Evolutionary conservation across 2,113 vertebrate species (phyloP).

Genomic region (Sorex araneus): DNA sequence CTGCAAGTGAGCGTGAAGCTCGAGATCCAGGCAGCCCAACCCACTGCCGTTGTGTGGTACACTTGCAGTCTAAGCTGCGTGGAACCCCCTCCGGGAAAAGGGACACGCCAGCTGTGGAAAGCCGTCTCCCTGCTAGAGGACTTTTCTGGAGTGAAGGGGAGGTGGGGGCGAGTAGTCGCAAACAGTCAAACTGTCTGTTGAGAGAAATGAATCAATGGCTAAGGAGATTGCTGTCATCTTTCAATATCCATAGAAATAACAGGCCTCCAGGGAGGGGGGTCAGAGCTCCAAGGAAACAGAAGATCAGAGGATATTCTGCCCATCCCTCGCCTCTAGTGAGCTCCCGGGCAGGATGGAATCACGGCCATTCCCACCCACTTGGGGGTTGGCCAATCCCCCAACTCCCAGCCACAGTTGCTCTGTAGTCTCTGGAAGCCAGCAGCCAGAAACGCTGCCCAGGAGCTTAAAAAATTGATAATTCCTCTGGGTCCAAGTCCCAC

Average conservation of each 20-base stretch:
- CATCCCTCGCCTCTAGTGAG: slow-evolving; percentile 47
- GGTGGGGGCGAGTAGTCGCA: slow-evolving; percentile 36
- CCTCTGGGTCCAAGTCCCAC: slow-evolving; percentile 67
- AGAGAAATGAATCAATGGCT: slow-evolving; percentile 82
- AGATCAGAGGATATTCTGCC: slow-evolving; percentile 58
- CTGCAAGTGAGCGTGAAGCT: neutral
- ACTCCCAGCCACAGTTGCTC: slow-evolving; percentile 66
- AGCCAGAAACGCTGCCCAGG: slow-evolving; percentile 50
- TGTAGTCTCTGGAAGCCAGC: slow-evolving; percentile 54
- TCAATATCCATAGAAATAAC: slow-evolving; percentile 82
- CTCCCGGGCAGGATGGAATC: slow-evolving; percentile 52
- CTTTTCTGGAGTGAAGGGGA: slow-evolving; percentile 56
- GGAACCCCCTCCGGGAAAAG: neutral
- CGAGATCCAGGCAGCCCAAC: neutral
- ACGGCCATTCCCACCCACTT: slow-evolving; percentile 53
- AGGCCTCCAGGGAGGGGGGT: slow-evolving; percentile 73
- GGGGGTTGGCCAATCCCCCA: slow-evolving; percentile 62
- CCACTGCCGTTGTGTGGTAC: neutral
- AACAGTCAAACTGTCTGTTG: slow-evolving; percentile 61
- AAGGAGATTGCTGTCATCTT: slow-evolving; percentile 82
- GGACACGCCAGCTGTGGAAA: slow-evolving; percentile 1
- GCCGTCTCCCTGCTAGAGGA: neutral
- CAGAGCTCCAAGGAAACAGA: slow-evolving; percentile 63
- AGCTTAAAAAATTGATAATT: slow-evolving; percentile 75
- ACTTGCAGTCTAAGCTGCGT: neutral